Percentiles rank a stretch among this genome's conserved stretches.
Evolutionary conservation across 2,113 vertebrate genomes (phyloP).

Genomic region (Nycticryphes semicollaris): DNA sequence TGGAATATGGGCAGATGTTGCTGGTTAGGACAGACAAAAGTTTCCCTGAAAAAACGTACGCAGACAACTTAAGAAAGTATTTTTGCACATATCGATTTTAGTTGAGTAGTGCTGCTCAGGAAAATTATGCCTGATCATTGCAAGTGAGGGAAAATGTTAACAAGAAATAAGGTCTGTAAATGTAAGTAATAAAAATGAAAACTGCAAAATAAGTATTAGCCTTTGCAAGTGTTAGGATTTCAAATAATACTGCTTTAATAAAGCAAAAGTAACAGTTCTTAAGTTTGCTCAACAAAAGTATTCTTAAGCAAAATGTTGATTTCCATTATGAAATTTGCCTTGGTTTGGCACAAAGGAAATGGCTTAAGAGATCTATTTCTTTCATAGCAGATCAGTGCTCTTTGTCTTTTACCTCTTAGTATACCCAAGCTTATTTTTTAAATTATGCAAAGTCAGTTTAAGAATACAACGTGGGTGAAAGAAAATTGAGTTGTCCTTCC

Average conservation of each 20-base stretch:
- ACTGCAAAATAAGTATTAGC: neutral
- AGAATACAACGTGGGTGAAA: neutral
- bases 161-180: neutral
- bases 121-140: neutral
- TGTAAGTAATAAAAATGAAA: neutral
- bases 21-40: neutral
- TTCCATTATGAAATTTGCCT: slow-evolving; percentile 28
- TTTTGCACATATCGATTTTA: neutral
- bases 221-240: slow-evolving; percentile 15
- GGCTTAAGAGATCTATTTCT: slow-evolving; percentile 17
- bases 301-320: slow-evolving; percentile 53
- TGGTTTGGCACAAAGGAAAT: slow-evolving; percentile 35
- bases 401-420: slow-evolving; percentile 44
- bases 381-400: slow-evolving; percentile 31
- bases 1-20: neutral
- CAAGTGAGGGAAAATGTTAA: neutral
- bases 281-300: slow-evolving; percentile 28
- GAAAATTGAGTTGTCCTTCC: neutral
- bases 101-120: neutral
- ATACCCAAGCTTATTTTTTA: neutral
- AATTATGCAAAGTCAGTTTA: neutral
- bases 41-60: neutral
- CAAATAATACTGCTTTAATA: no score
- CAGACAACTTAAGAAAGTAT: neutral
- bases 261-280: neutral